Percentiles rank a stretch among this genome's conserved stretches.
phyloP scores from a whole-genome alignment of 2,888 invertebrate genomes.

The Polyploca ridens region DNA sequence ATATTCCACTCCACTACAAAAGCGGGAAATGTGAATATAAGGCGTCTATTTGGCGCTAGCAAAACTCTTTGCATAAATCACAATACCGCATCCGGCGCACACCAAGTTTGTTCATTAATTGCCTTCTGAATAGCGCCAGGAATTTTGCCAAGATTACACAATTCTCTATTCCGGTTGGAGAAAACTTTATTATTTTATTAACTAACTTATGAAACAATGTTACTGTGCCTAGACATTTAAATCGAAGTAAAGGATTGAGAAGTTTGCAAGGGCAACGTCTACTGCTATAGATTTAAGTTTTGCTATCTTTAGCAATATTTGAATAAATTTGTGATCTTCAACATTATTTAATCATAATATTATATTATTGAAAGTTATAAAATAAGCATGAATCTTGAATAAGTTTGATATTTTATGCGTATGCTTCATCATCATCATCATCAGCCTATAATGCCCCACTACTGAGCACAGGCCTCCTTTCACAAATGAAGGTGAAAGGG shows the following conservation, averaged over 20 bases:
- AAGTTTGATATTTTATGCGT: no score
- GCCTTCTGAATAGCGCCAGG: constrained; percentile 38
- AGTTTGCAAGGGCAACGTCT: not conserved
- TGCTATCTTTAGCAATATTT: not conserved
- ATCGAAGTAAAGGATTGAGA: constrained; percentile 1
- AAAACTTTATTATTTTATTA: constrained; percentile 12
- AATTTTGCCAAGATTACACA: constrained; percentile 36
- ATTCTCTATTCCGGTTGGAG: constrained; percentile 19
- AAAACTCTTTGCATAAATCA: constrained; percentile 54
- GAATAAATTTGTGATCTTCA: no score
- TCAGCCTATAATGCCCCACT: no score
- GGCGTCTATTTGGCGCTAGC: constrained; percentile 28
- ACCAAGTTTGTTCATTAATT: constrained; percentile 55
- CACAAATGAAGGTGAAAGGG: no score
- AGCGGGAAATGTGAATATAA: constrained; percentile 36
- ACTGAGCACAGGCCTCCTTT: no score
- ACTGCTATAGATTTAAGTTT: not conserved
- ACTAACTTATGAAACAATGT: constrained; percentile 8
- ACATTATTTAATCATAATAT: no score
- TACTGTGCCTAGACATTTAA: constrained; percentile 10
- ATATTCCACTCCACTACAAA: constrained; percentile 21
- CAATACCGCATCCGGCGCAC: constrained; percentile 39
- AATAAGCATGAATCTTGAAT: no score
- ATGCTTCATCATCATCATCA: no score
- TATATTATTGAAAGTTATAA: no score